Evolutionary conservation across 1,140 invertebrate species (phyloP).

Genomic region (Polyergus mexicanus): DNA sequence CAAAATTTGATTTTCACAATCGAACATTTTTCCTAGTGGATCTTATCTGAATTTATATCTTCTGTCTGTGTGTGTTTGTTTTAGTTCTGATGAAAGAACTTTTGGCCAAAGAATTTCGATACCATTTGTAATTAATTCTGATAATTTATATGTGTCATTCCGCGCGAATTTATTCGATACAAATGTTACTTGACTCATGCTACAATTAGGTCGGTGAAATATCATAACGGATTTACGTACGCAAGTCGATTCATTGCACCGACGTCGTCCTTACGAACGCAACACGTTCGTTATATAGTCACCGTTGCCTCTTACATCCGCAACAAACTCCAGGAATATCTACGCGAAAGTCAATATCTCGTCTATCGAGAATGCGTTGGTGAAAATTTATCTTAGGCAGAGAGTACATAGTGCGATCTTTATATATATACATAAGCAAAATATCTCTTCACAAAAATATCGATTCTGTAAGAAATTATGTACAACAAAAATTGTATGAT

Average conservation of each 20-base stretch:
- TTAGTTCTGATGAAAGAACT: not conserved
- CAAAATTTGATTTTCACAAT: too few relatives aligned
- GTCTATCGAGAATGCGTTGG: not conserved
- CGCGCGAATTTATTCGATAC: constrained; percentile 23
- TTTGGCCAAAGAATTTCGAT: not conserved
- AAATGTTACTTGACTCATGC: constrained; percentile 28
- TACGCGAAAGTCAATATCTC: constrained; percentile 46
- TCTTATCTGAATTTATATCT: too few relatives aligned
- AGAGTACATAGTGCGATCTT: not conserved
- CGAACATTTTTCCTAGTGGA: too few relatives aligned
- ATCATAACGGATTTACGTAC: constrained; percentile 29
- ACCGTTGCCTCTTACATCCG: constrained; percentile 47
- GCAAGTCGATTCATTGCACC: constrained; percentile 60
- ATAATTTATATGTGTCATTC: constrained; percentile 27
- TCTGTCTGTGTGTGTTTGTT: not conserved
- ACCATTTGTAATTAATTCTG: not conserved
- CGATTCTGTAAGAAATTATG: not conserved
- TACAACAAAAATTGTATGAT: too few relatives aligned
- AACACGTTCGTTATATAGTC: constrained; percentile 57
- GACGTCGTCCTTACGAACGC: constrained; percentile 64
- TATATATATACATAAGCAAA: too few relatives aligned
- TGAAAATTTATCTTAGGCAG: constrained; percentile 8
- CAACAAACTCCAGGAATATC: constrained; percentile 55
- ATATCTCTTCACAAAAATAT: not conserved
- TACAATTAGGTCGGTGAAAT: constrained; percentile 53